Evolutionary conservation across 2,888 invertebrate genomes (phyloP).

Genomic region (Phasia obesa): DNA sequence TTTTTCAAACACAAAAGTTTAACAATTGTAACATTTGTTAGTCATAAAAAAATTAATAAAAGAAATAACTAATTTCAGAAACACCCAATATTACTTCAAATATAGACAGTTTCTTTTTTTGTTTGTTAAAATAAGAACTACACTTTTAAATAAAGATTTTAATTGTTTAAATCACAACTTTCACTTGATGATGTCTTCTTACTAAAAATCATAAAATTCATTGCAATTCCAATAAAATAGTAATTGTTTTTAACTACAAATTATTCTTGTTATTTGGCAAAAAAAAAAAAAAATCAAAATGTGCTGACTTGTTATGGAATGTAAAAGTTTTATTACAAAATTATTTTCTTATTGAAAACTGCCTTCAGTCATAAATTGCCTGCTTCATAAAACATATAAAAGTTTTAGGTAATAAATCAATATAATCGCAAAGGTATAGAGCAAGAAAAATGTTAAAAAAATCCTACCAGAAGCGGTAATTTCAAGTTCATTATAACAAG

Average conservation of each 20-base stretch:
- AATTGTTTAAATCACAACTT: neutral
- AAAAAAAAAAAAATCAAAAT: constrained; percentile 43
- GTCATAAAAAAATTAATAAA: constrained; percentile 14
- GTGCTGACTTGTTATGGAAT: constrained; percentile 50
- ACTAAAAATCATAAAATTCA: constrained; percentile 27
- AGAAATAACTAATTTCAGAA: constrained; percentile 30
- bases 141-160: neutral
- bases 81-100: neutral
- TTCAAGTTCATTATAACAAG: constrained; percentile 44
- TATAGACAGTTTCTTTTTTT: neutral
- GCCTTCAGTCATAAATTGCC: constrained; percentile 29
- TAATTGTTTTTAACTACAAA: constrained; percentile 45
- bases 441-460: neutral
- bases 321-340: constrained; percentile 50
- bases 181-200: neutral
- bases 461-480: neutral
- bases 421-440: constrained; percentile 16
- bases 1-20: constrained; percentile 52
- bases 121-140: neutral
- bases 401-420: constrained; percentile 55
- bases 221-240: constrained; percentile 30
- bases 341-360: constrained; percentile 40
- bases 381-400: neutral
- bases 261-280: constrained; percentile 40
- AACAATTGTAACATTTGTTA: constrained; percentile 49